Evolutionary conservation across 2,888 invertebrate genomes (phyloP).

Genomic region (Sphaerophoria rueppellii): DNA sequence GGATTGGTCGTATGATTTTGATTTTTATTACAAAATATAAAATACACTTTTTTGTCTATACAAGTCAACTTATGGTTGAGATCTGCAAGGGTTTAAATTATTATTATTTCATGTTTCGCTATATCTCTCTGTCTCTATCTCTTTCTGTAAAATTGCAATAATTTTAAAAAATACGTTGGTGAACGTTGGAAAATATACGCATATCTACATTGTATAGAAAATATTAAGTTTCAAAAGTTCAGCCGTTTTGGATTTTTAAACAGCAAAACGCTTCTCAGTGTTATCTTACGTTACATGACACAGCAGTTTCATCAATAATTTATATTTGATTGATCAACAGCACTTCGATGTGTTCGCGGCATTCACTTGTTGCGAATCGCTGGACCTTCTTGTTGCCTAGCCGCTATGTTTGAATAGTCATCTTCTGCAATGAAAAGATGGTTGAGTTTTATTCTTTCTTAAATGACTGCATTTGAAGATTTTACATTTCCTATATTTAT

Average conservation of each 20-base stretch:
- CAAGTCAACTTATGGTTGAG: constrained; percentile 49
- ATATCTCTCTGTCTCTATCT: background rate
- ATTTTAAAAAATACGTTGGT: constrained; percentile 42
- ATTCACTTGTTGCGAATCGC: constrained; percentile 81
- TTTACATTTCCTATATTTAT: too few relatives aligned
- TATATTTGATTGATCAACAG: constrained; percentile 6
- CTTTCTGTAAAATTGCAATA: constrained; percentile 27
- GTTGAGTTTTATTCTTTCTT: too few relatives aligned
- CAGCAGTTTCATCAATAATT: constrained; percentile 18
- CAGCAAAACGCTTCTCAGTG: constrained; percentile 36
- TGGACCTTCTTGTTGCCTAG: constrained; percentile 82
- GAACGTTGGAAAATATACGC: constrained; percentile 27
- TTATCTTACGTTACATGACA: constrained; percentile 40
- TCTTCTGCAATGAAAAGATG: constrained; percentile 80
- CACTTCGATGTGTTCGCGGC: background rate
- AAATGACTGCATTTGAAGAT: too few relatives aligned
- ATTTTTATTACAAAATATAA: constrained; percentile 34
- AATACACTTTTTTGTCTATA: constrained; percentile 19
- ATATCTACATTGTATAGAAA: constrained; percentile 42
- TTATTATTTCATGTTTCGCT: constrained; percentile 9
- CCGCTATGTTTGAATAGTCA: constrained; percentile 83
- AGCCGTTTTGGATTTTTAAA: constrained; percentile 38
- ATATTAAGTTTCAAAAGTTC: constrained; percentile 46
- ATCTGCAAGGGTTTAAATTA: constrained; percentile 35
- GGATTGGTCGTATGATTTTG: constrained; percentile 44